Evolutionary conservation across 2,797 vertebrate genomes (phyloP).

Genomic region (Takifugu rubripes): DNA sequence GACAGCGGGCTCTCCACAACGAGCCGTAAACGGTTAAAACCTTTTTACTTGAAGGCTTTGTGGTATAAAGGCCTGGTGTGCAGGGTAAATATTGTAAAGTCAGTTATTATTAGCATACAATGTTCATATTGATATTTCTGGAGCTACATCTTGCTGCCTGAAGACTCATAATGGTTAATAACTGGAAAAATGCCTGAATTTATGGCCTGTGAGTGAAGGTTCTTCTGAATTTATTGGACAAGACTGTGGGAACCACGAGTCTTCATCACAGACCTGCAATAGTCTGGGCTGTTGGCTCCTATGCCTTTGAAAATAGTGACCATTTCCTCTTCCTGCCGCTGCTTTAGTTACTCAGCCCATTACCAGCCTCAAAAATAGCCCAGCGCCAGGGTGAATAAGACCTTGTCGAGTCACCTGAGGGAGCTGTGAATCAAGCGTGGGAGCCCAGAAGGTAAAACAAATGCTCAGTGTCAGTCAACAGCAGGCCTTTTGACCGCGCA

Average conservation of each 20-base stretch:
- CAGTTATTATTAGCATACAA: too few species aligned
- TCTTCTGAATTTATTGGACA: not conserved
- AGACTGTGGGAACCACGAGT: constrained; percentile 4
- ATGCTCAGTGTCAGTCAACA: constrained; percentile 51
- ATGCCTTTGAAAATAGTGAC: constrained; percentile 39
- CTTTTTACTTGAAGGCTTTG: too few species aligned
- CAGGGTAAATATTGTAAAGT: too few species aligned
- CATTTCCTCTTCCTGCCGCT: constrained; percentile 50
- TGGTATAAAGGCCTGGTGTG: too few species aligned
- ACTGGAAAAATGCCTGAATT: too few species aligned
- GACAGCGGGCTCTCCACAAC: too few species aligned
- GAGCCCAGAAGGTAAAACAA: constrained; percentile 50
- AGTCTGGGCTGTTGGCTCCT: constrained; percentile 31
- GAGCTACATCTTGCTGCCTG: too few species aligned
- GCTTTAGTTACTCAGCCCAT: constrained; percentile 33
- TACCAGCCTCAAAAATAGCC: constrained; percentile 51
- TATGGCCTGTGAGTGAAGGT: not conserved
- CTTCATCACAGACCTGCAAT: constrained; percentile 32
- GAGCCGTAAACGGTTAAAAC: not conserved
- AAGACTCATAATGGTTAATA: too few species aligned
- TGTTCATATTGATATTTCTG: too few species aligned
- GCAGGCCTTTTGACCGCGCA: constrained; percentile 49
- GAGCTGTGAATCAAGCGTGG: constrained; percentile 35
- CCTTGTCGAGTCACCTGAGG: constrained; percentile 51
- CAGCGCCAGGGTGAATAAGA: constrained; percentile 49